Conservation (phyloP, 1,140 invertebrate genomes). For the Halictus rubicundus region DNA sequence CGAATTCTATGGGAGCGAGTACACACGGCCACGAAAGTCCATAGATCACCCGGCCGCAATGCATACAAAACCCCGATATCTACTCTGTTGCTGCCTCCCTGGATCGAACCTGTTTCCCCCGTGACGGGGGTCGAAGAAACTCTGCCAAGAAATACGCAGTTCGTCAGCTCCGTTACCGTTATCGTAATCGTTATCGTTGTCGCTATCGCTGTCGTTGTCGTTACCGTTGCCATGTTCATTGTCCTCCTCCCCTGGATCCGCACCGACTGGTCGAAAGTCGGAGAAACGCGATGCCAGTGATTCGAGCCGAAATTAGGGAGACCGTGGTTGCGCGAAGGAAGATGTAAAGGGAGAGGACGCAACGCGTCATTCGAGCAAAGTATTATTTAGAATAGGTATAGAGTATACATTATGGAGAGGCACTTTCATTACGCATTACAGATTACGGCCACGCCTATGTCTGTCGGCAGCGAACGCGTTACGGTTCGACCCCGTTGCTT, state of each 20-base stretch:
- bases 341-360: too few relatives aligned
- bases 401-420: background rate
- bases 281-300: background rate
- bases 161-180: background rate
- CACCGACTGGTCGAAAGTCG: too few relatives aligned
- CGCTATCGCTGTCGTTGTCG: too few relatives aligned
- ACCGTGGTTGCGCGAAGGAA: background rate
- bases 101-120: constrained; percentile 22
- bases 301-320: background rate
- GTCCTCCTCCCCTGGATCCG: too few relatives aligned
- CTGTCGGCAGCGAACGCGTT: too few relatives aligned
- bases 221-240: too few relatives aligned
- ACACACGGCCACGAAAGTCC: constrained; percentile 7
- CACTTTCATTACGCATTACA: constrained; percentile 14
- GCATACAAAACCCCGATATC: constrained; percentile 11
- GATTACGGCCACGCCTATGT: too few relatives aligned
- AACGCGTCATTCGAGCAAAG: too few relatives aligned
- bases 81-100: background rate
- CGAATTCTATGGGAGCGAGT: constrained; percentile 1
- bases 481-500: too few relatives aligned
- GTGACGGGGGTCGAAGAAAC: constrained; percentile 7
- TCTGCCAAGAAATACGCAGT: constrained; percentile 6
- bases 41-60: constrained; percentile 42
- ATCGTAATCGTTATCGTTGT: too few relatives aligned
- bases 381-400: too few relatives aligned